These are phyloP conservation scores for Pipistrellus pipistrellus DNA, from an alignment of 2,797 vertebrate genomes.

Conservation along the genomic window DNA sequence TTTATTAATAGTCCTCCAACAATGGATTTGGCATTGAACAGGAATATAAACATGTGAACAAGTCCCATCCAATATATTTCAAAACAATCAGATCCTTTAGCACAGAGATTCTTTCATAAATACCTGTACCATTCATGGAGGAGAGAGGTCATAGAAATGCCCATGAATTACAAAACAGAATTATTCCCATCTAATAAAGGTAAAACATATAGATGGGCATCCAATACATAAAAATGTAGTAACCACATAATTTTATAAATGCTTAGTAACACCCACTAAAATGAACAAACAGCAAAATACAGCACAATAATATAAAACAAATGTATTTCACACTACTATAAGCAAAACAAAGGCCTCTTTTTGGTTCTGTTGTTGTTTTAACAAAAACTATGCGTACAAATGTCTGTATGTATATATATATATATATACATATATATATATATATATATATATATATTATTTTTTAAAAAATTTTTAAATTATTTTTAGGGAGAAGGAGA, in stretches of 20 bases:
- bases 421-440: too few relatives aligned
- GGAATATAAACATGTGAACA: conserved; percentile 60
- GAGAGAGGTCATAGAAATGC: not conserved
- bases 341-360: conserved; percentile 42
- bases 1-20: conserved; percentile 55
- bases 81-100: conserved; percentile 47
- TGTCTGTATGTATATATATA: not conserved
- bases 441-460: too few relatives aligned
- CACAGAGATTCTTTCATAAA: conserved; percentile 42
- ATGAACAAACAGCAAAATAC: conserved; percentile 60
- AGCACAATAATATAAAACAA: conserved; percentile 52
- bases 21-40: conserved; percentile 43
- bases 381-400: conserved; percentile 50
- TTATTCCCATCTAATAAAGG: conserved; percentile 39
- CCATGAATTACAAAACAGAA: conserved; percentile 6
- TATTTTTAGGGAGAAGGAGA: not conserved
- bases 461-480: not conserved
- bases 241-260: not conserved
- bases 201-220: not conserved
- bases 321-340: not conserved
- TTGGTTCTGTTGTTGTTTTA: conserved; percentile 46
- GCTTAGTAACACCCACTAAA: conserved; percentile 61
- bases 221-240: conserved; percentile 56
- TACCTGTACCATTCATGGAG: not conserved
- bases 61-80: conserved; percentile 47